A percentile compares a stretch with the other conserved stretches of the same genome.
These are phyloP conservation scores for Noctua comes DNA, from an alignment of 2,888 invertebrate species.

Conservation along the genomic window DNA sequence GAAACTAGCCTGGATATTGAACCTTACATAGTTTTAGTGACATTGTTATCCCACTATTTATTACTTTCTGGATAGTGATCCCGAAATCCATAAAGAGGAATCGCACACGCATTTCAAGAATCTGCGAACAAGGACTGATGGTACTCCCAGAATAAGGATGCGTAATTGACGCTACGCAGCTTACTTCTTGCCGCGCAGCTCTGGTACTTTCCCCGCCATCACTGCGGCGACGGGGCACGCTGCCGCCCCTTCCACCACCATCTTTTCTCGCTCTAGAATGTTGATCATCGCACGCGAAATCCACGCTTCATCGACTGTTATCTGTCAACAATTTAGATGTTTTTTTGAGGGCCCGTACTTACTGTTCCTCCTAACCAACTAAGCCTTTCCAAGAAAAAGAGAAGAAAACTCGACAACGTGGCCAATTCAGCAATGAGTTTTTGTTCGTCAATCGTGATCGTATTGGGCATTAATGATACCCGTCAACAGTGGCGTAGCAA, in stretches of 20 bases:
- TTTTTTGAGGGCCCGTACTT: background rate
- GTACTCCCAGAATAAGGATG: background rate
- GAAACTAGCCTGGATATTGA: background rate
- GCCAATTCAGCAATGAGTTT: background rate
- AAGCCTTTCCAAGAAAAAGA: background rate
- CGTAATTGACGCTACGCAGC: background rate
- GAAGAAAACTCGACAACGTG: background rate
- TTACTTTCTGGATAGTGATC: background rate
- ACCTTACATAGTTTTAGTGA: background rate
- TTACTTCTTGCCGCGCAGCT: slow-evolving; percentile 94
- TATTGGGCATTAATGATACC: background rate
- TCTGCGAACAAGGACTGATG: too few relatives aligned
- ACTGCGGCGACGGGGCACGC: slow-evolving; percentile 95
- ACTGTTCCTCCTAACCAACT: background rate
- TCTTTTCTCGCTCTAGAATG: slow-evolving; percentile 94
- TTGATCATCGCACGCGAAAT: slow-evolving; percentile 94
- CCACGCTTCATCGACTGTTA: slow-evolving; percentile 93
- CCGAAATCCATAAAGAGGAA: background rate
- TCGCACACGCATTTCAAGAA: background rate
- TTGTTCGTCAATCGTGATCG: background rate
- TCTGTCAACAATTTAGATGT: slow-evolving; percentile 69
- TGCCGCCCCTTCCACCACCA: slow-evolving; percentile 96
- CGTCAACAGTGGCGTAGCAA: background rate
- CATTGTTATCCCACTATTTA: background rate
- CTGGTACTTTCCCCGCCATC: slow-evolving; percentile 93